Base-by-base conservation (phyloP, 1,140 invertebrate species). In the Acromyrmex charruanus region DNA sequence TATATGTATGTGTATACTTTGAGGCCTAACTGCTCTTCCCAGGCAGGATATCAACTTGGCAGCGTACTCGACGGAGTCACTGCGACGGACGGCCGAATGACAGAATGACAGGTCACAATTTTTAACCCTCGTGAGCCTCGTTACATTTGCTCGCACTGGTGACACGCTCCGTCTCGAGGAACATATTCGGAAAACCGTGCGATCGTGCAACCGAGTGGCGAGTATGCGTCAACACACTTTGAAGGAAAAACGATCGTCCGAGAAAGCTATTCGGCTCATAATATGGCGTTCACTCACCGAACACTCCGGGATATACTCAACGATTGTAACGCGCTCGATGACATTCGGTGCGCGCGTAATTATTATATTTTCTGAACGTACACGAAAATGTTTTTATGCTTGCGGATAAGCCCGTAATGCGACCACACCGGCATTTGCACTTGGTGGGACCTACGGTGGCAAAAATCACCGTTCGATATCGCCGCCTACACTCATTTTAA, bases 401-500 rank as follows among this genome's bases (percentile, higher is more conserved):
- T 14, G 35, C 65, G 7, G 65, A 44, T n/a, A n/a, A 18, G 16
- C 4, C 16, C 16, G 25, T 25, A 35, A 6, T 4, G 7, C 35
- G 35, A 6, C 7, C 35, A n/a, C 31, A 35, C 31, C 65, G 59
- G 31, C 65, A 2, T 21, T 66, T 3, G 61, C 28, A n/a, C 9
- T 1, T 14, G 61, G 61, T 16, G 28, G 6, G 16, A n/a, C 18
- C 28, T 65, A 39, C 28, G 28, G 2, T 7, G 53, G 18, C 21
- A n/a, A n/a, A 35, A 35, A 18, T n/a, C 28, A 3, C 61, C 61
- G 61, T 35, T 65, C 61, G 6, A 65, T 65, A 35, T 65, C 28
- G 28, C 61, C 61, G 61, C 61, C 61, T 65, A 65, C 28, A 65
- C 28, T 65, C 61, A 35, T 65, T 65, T 65, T 31, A 9, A 65